A percentile compares a stretch with the other conserved stretches of the same genome.
Evolutionary conservation across 2,888 invertebrate species (phyloP).

Genomic region (Tubulanus polymorphus): DNA sequence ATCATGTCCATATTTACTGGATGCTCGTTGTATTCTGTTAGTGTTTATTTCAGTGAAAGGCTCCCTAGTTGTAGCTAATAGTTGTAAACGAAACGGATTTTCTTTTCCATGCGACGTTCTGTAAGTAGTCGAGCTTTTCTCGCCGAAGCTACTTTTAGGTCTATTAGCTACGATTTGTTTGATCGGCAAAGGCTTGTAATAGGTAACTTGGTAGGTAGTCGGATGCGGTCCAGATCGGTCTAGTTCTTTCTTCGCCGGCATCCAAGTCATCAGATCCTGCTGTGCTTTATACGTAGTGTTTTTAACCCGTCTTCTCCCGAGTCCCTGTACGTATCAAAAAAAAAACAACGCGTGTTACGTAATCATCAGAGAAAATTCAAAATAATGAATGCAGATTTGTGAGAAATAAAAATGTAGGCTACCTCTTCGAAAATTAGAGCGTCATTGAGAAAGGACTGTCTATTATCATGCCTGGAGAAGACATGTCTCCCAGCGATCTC

Average conservation of each 20-base stretch:
- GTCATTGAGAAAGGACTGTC: slow-evolving; percentile 44
- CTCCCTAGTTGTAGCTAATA: slow-evolving; percentile 36
- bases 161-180: neutral
- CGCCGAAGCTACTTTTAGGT: neutral
- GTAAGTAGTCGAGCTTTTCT: slow-evolving; percentile 31
- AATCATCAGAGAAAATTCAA: slow-evolving; percentile 1
- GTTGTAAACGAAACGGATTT: slow-evolving; percentile 32
- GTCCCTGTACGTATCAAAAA: slow-evolving; percentile 29
- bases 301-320: slow-evolving; percentile 36
- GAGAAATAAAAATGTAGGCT: slow-evolving; percentile 10
- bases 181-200: slow-evolving; percentile 14
- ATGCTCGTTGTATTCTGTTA: neutral
- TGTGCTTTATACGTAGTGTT: slow-evolving; percentile 32
- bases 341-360: neutral
- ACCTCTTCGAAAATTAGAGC: slow-evolving; percentile 49
- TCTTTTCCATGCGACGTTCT: slow-evolving; percentile 39
- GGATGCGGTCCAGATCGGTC: slow-evolving; percentile 28
- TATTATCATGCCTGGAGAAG: slow-evolving; percentile 52
- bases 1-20: neutral
- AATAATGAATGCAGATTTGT: neutral
- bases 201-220: slow-evolving; percentile 40
- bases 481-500: slow-evolving; percentile 35
- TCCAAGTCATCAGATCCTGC: slow-evolving; percentile 41
- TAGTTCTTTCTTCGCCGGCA: slow-evolving; percentile 33
- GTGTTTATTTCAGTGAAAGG: slow-evolving; percentile 20